phyloP scores from a whole-genome alignment of 2,113 vertebrate genomes.

The Menura novaehollandiae region DNA sequence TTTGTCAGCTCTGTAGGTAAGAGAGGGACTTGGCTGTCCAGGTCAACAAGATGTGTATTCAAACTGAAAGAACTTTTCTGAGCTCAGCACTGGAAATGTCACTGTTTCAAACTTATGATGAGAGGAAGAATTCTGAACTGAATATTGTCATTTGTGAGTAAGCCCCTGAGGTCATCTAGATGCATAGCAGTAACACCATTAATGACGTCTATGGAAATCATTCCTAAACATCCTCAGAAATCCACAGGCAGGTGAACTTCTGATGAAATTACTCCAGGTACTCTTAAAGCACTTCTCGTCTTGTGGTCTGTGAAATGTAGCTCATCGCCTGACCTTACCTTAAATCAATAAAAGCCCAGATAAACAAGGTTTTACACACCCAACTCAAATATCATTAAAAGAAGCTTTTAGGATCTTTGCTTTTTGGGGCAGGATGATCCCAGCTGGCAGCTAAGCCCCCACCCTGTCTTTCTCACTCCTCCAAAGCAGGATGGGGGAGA shows the following conservation, averaged over 20 bases:
- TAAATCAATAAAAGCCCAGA: not conserved
- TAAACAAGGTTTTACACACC: not conserved
- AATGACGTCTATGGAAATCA: not conserved
- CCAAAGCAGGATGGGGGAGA: not conserved
- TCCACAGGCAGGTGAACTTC: not conserved
- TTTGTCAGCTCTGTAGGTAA: not conserved
- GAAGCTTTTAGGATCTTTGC: not conserved
- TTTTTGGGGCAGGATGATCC: not conserved
- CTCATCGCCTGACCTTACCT: rapidly evolving
- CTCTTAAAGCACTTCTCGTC: not conserved
- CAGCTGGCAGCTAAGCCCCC: not conserved
- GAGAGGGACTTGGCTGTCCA: not conserved
- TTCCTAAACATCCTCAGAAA: not conserved
- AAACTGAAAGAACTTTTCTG: not conserved
- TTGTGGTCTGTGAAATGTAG: not conserved
- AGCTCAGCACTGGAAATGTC: not conserved
- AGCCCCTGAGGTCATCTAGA: not conserved
- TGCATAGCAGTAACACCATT: not conserved
- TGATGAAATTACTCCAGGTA: not conserved
- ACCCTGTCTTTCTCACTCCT: not conserved
- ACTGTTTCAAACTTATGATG: not conserved
- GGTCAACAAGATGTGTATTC: not conserved
- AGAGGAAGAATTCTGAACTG: not conserved
- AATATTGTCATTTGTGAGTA: not conserved
- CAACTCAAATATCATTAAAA: not conserved